A percentile compares a stretch with the other conserved stretches of the same genome.
Evolutionary conservation across 37 sponge, comb jelly and placozoan genomes (phyloP).

Genomic region (Halichondria panicea): DNA sequence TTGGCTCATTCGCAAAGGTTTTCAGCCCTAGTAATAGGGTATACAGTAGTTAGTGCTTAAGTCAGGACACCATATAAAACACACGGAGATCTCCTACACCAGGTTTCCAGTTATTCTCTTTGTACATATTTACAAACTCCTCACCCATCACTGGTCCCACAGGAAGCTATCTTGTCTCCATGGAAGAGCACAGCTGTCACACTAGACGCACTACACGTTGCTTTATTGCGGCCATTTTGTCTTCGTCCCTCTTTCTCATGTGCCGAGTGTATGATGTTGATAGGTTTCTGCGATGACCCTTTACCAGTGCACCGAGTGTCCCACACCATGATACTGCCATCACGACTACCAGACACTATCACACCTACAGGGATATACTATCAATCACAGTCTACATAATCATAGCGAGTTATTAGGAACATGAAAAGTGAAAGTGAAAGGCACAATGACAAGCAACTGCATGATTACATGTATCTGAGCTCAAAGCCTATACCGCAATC

Average conservation of each 20-base stretch:
- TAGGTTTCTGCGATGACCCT: conserved; percentile 23
- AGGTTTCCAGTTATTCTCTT: neutral
- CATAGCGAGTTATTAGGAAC: too few species aligned
- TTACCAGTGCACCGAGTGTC: conserved; percentile 55
- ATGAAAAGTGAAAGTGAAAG: too few species aligned
- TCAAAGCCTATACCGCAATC: too few species aligned
- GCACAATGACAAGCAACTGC: too few species aligned
- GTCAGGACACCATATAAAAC: neutral
- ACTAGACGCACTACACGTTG: neutral
- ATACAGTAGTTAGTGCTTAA: too few species aligned
- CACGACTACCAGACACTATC: conserved; percentile 74
- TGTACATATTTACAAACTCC: neutral
- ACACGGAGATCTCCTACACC: too few species aligned
- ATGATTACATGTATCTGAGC: too few species aligned
- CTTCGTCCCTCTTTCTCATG: neutral
- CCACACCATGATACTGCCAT: conserved; percentile 73
- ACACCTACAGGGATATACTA: conserved; percentile 57
- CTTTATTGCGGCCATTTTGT: neutral
- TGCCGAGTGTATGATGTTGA: conserved; percentile 18
- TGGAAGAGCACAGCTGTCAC: conserved; percentile 72
- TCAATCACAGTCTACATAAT: too few species aligned
- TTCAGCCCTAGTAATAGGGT: too few species aligned
- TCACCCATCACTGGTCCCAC: conserved; percentile 71
- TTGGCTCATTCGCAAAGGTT: too few species aligned
- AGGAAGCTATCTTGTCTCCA: conserved; percentile 51